phyloP scores from a whole-genome alignment of 2,888 invertebrate species.

The Apamea sordens region DNA sequence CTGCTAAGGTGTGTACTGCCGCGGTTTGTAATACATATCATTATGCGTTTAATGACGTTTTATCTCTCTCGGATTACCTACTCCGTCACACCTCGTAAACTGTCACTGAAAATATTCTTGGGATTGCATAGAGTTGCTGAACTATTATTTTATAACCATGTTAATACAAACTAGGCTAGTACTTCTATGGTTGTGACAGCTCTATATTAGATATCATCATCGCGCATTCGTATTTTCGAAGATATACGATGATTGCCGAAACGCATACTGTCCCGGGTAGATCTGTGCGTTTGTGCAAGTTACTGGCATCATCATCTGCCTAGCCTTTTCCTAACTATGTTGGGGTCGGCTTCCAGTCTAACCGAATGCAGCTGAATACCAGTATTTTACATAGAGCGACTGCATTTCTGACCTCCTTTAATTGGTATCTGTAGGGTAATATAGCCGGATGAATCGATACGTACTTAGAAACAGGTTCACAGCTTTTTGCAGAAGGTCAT shows the following conservation, averaged over 20 bases:
- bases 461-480: constrained; percentile 80
- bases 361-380: no score
- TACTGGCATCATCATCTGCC: background rate
- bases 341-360: no score
- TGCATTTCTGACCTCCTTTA: no score
- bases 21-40: no score
- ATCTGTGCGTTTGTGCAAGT: background rate
- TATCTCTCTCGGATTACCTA: background rate
- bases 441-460: constrained; percentile 46
- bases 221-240: background rate
- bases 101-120: background rate
- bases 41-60: no score
- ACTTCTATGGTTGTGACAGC: background rate
- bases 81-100: background rate
- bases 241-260: background rate
- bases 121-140: background rate
- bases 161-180: no score
- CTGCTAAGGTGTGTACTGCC: no score
- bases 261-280: background rate
- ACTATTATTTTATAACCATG: background rate
- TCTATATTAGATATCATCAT: background rate
- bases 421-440: background rate
- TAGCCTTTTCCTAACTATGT: no score
- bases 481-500: constrained; percentile 81
- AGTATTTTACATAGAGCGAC: no score